Base-by-base conservation (phyloP, 2,797 vertebrate genomes). In the Glossophaga mutica region DNA sequence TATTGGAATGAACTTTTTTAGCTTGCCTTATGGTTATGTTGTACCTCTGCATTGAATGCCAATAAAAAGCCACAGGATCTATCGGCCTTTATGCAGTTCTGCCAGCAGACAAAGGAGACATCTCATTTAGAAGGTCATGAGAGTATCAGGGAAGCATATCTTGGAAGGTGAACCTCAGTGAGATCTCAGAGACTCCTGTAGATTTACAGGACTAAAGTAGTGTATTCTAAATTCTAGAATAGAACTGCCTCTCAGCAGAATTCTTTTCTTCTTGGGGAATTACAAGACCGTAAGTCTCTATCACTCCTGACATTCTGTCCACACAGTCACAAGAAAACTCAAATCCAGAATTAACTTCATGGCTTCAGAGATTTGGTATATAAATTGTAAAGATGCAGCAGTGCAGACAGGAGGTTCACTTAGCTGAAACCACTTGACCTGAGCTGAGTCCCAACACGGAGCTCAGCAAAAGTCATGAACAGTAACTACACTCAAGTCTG, bases 211-310 rank as follows among this genome's bases (percentile, higher is more conserved):
- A 86, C 9, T 3, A 2, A 87, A n/a, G 0, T 83, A 89, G 77
- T 74, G 10, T n/a, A 68, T 87, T 95, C 59, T 82, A 10, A 87
- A 85, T 96, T 95, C 21, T 67, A 1, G 59, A 70, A 65, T 1
- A 52, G 0, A 34, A 81, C 34, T 76, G 29, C 2, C 3, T 76
- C n/a, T 84, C 37, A 42, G 26, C 57, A 92, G n/a, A 94, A 87
- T n/a, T 32, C 57, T 71, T 68, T 83, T 48, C 46, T 79, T 94
- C 52, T 77, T 5, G 2, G 2, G 9, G 4, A 86, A 87, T 65
- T 87, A 48, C 3, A 48, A 15, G 9, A 59, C 15, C 4, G 0
- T 67, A 70, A 90, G 34, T 71, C 79, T 91, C 73, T 1, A 52
- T 86, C 62, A 71, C 39, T 7, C 10, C 57, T 74, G 91, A 39